A percentile compares a stretch with the other conserved stretches of the same genome.
phyloP scores from a whole-genome alignment of 2,797 vertebrate genomes.

The Simalia tracyae region DNA sequence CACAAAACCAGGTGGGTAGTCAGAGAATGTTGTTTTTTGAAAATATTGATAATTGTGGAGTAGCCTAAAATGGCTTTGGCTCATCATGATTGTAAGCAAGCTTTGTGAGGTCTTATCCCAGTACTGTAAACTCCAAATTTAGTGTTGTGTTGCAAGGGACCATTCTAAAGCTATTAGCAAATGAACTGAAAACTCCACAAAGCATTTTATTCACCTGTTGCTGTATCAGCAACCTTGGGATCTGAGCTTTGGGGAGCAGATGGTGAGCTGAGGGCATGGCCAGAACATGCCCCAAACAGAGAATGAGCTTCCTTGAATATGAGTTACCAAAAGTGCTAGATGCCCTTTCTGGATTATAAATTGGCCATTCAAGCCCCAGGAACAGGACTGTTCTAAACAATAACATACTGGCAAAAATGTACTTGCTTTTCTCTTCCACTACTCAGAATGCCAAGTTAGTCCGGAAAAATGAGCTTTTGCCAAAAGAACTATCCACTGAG shows the following conservation, averaged over 20 bases:
- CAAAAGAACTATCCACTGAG: not conserved
- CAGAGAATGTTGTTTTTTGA: not conserved
- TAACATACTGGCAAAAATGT: not conserved
- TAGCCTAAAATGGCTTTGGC: not conserved
- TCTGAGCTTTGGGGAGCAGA: not conserved
- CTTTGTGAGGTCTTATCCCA: not conserved
- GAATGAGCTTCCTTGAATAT: not conserved
- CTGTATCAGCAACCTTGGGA: not conserved
- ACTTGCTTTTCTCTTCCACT: not conserved
- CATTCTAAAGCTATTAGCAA: not conserved
- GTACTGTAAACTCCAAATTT: not conserved
- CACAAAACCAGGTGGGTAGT: not conserved
- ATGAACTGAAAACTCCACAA: not conserved
- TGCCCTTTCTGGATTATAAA: not conserved
- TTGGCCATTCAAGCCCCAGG: not conserved
- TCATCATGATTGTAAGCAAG: not conserved
- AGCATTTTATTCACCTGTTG: not conserved
- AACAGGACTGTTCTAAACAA: not conserved
- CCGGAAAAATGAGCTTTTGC: not conserved
- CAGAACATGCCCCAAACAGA: not conserved
- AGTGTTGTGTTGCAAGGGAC: not conserved
- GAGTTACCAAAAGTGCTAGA: not conserved
- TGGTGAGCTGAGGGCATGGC: not conserved
- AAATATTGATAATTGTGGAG: not conserved
- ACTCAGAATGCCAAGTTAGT: not conserved